A percentile compares a stretch with the other conserved stretches of the same genome.
Conservation (phyloP, 2,888 invertebrate species). For the Mythimna vitellina region DNA sequence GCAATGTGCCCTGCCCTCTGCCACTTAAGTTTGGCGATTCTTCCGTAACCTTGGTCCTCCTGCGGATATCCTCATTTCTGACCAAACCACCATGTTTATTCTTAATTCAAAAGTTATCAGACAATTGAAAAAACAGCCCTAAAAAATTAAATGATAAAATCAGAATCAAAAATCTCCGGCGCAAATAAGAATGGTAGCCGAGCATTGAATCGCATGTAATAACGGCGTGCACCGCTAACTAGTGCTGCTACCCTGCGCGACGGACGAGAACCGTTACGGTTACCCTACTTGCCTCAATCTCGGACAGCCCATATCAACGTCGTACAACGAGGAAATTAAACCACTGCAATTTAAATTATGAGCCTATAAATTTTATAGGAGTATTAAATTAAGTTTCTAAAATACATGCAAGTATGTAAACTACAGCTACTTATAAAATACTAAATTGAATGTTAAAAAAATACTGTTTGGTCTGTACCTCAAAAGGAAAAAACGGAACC, state of each 20-base stretch:
- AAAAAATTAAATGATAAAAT: background rate
- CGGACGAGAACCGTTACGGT: slow-evolving; percentile 69
- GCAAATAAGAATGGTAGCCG: slow-evolving; percentile 40
- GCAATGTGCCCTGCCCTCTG: no score
- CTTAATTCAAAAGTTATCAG: no score
- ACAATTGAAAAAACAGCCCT: no score
- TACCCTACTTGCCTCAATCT: slow-evolving; percentile 75
- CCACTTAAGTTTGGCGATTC: no score
- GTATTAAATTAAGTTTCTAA: slow-evolving; percentile 2
- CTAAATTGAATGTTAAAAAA: no score
- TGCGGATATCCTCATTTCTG: no score
- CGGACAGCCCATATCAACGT: slow-evolving; percentile 44
- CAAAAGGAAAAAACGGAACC: no score
- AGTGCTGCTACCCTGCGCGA: slow-evolving; percentile 63
- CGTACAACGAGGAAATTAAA: slow-evolving; percentile 22
- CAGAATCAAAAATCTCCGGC: slow-evolving; percentile 3
- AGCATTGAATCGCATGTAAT: slow-evolving; percentile 71
- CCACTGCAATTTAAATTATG: slow-evolving; percentile 22
- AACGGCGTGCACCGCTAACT: slow-evolving; percentile 73
- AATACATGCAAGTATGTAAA: background rate
- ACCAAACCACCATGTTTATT: no score
- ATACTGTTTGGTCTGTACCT: no score
- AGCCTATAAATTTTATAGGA: background rate
- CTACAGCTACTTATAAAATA: no score
- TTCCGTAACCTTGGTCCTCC: no score